Evolutionary conservation across 2,888 invertebrate genomes (phyloP).

Genomic region (Drosophila infuscata): DNA sequence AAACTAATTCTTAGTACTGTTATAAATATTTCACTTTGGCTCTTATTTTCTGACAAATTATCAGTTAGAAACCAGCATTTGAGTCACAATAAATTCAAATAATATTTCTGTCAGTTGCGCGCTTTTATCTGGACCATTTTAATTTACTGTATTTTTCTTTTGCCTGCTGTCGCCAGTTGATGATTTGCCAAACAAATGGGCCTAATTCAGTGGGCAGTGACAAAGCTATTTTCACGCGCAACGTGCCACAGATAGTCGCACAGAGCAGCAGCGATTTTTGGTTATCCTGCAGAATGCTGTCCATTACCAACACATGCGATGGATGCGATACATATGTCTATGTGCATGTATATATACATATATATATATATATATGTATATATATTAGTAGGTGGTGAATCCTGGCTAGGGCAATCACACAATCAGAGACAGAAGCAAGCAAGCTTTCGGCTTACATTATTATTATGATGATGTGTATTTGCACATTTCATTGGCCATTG

Average conservation of each 20-base stretch:
- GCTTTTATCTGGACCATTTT: not conserved
- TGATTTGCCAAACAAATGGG: slow-evolving; percentile 21
- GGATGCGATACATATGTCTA: slow-evolving; percentile 1
- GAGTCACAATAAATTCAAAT: not conserved
- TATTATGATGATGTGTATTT: slow-evolving; percentile 62
- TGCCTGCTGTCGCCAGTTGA: slow-evolving; percentile 1
- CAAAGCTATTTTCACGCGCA: slow-evolving; percentile 63
- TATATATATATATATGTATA: not conserved
- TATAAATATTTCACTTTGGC: not conserved
- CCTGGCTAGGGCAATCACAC: slow-evolving; percentile 16
- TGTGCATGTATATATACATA: not conserved
- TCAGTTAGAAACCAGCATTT: not conserved
- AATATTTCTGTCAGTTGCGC: not conserved
- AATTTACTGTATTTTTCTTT: slow-evolving; percentile 31
- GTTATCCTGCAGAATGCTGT: slow-evolving; percentile 1
- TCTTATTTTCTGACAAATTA: not conserved
- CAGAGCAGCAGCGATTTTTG: slow-evolving; percentile 31
- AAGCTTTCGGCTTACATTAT: slow-evolving; percentile 32
- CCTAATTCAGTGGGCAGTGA: slow-evolving; percentile 47
- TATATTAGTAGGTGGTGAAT: not conserved
- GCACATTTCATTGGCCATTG: slow-evolving; percentile 38
- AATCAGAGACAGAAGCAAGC: slow-evolving; percentile 24
- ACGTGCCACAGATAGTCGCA: slow-evolving; percentile 67
- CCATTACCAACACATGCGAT: slow-evolving; percentile 41
- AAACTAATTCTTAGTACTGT: no score